Percentiles rank a stretch among this genome's conserved stretches.
Conservation (phyloP, 2,888 invertebrate genomes). For the Andrena chrysosceles region DNA sequence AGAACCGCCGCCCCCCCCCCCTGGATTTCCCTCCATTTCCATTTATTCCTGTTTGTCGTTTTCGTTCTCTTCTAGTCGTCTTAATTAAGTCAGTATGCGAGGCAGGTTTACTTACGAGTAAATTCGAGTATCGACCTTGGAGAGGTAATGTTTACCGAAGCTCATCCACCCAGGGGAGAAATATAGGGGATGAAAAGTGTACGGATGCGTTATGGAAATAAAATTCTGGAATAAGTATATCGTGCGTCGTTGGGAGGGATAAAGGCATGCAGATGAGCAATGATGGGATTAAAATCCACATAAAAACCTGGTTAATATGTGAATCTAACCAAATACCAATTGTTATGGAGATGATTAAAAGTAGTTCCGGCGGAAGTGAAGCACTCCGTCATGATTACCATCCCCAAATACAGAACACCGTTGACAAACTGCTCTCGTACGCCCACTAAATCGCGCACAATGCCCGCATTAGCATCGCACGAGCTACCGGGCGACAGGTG, state of each 20-base stretch:
- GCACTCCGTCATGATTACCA: not conserved
- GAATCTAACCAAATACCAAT: too few species aligned
- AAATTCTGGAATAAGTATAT: slow-evolving; percentile 1
- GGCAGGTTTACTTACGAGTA: slow-evolving; percentile 33
- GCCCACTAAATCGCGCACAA: slow-evolving; percentile 18
- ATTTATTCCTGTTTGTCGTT: not conserved
- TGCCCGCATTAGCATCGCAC: not conserved
- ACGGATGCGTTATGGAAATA: slow-evolving; percentile 5
- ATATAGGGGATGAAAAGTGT: slow-evolving; percentile 22
- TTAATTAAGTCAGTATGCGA: slow-evolving; percentile 6
- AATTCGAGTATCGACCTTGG: slow-evolving; percentile 21
- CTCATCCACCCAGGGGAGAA: not conserved
- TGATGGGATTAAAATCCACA: too few species aligned
- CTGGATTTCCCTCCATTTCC: not conserved
- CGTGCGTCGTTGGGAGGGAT: not conserved
- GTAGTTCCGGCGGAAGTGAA: too few species aligned
- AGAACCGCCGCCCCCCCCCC: not conserved
- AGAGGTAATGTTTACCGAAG: slow-evolving; percentile 28
- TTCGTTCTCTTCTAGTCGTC: not conserved
- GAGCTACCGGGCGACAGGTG: slow-evolving; percentile 1
- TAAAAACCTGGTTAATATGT: too few species aligned
- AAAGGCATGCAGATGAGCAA: not conserved
- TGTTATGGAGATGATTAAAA: too few species aligned
- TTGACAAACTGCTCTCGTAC: not conserved
- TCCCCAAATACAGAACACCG: not conserved